phyloP scores from a whole-genome alignment of 2,113 vertebrate genomes.

The Bettongia penicillata region DNA sequence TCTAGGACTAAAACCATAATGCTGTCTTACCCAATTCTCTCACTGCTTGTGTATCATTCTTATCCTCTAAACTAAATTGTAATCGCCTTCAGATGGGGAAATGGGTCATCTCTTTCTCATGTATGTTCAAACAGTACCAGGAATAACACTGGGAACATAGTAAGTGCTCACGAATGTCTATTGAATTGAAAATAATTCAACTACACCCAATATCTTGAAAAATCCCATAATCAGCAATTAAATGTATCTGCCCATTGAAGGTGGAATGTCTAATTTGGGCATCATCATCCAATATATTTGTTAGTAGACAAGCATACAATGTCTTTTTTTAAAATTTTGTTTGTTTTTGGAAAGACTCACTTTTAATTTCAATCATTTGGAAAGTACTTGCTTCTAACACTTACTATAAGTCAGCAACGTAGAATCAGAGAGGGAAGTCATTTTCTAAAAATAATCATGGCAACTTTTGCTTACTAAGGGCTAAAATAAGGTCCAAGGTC shows the following conservation, averaged over 20 bases:
- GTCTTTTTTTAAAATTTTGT: not conserved
- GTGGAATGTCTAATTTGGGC: not conserved
- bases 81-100: not conserved
- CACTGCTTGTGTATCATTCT: not conserved
- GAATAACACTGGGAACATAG: not conserved
- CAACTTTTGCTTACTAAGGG: not conserved
- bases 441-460: not conserved
- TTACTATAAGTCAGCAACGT: not conserved
- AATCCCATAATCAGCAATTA: not conserved
- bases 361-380: constrained; percentile 4
- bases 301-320: not conserved
- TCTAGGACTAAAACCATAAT: not conserved
- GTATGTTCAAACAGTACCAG: not conserved
- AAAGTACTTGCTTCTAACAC: constrained; percentile 3
- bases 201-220: not conserved
- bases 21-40: not conserved
- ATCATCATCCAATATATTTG: not conserved
- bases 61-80: not conserved
- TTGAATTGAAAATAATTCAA: not conserved
- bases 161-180: not conserved
- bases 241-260: not conserved
- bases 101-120: not conserved
- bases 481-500: not conserved
- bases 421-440: not conserved
- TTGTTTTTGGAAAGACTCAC: not conserved